These are phyloP conservation scores for Heterotilapia buettikoferi DNA, from an alignment of 2,113 vertebrate genomes.

Conservation along the genomic window DNA sequence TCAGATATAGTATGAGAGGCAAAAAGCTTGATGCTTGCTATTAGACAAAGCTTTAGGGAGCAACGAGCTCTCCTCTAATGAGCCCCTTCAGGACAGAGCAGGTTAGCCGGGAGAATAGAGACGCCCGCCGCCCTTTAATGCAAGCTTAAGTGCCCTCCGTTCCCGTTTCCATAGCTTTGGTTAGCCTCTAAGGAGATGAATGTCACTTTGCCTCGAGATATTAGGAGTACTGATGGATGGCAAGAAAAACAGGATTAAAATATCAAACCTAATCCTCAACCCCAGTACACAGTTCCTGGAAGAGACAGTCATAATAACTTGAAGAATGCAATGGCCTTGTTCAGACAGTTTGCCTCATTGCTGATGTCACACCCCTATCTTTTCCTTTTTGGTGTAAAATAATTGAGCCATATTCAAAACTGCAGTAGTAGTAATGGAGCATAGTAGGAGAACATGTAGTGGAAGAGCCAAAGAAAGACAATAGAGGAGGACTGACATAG, in stretches of 20 bases:
- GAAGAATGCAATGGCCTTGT: not conserved
- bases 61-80: conserved; percentile 9
- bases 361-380: not conserved
- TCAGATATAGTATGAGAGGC: not conserved
- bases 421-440: not conserved
- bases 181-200: conserved; percentile 13
- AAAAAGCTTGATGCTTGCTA: not conserved
- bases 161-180: not conserved
- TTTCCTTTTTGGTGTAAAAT: not conserved
- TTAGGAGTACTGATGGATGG: not conserved
- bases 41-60: not conserved
- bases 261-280: conserved; percentile 25
- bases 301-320: not conserved
- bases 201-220: not conserved
- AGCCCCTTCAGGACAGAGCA: conserved; percentile 3
- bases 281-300: not conserved
- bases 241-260: conserved; percentile 34
- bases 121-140: not conserved
- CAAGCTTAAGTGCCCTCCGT: not conserved
- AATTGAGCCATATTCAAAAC: not conserved
- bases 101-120: conserved; percentile 16
- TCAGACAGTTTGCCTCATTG: not conserved
- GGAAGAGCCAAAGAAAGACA: not conserved
- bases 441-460: not conserved
- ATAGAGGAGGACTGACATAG: not conserved